Conservation (phyloP, 37 sponge, comb jelly and placozoan species). For the Diacarnus erythraeanus region DNA sequence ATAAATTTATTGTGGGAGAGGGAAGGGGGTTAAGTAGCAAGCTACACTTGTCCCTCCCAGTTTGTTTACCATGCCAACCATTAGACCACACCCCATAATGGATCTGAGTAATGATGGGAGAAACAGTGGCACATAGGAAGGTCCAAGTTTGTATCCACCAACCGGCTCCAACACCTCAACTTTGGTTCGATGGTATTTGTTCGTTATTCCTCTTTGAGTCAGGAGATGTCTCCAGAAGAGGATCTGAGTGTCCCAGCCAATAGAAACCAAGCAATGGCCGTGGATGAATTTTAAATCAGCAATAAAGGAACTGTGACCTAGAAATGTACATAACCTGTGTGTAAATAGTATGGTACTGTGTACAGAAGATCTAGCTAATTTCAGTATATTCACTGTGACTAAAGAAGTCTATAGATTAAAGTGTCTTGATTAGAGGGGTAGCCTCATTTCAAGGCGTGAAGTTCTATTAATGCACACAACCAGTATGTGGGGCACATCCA, state of each 20-base stretch:
- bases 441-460: no score
- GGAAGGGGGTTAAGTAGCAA: no score
- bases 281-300: constrained; percentile 12
- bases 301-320: constrained; percentile 27
- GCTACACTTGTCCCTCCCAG: constrained; percentile 2
- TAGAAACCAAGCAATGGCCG: constrained; percentile 17
- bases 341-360: no score
- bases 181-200: neutral
- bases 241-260: constrained; percentile 54
- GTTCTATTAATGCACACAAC: no score
- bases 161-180: constrained; percentile 30
- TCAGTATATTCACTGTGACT: no score
- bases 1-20: no score
- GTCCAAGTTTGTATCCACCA: constrained; percentile 53
- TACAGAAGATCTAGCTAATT: no score
- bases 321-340: no score
- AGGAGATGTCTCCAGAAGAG: constrained; percentile 39
- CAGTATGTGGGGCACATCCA: no score
- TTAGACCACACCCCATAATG: neutral
- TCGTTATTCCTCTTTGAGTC: neutral
- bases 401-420: no score
- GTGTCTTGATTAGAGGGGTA: no score
- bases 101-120: constrained; percentile 11
- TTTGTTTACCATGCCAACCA: constrained; percentile 12
- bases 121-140: constrained; percentile 14